Evolutionary conservation across 2,888 invertebrate species (phyloP).

Genomic region (Cephalotes varians): DNA sequence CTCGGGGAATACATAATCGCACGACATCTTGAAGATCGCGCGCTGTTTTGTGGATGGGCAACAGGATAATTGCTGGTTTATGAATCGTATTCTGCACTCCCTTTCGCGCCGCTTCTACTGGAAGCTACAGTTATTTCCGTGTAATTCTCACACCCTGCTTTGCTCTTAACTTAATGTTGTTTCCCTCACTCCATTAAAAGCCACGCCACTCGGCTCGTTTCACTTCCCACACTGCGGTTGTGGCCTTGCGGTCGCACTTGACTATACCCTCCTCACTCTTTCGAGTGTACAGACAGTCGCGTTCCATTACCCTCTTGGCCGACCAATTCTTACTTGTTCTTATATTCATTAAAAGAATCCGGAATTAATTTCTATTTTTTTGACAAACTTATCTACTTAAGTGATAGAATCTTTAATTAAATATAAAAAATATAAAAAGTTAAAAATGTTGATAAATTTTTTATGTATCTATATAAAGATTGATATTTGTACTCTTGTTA

Average conservation of each 20-base stretch:
- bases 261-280: constrained; percentile 66
- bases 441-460: neutral
- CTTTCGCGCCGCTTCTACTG: constrained; percentile 56
- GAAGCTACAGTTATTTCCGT: constrained; percentile 80
- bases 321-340: constrained; percentile 73
- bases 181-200: constrained; percentile 85
- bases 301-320: constrained; percentile 76
- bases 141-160: constrained; percentile 81
- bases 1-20: constrained; percentile 10
- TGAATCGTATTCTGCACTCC: constrained; percentile 83
- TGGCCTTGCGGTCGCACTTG: constrained; percentile 77
- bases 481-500: neutral
- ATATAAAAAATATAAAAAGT: neutral
- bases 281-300: constrained; percentile 71
- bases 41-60: constrained; percentile 64
- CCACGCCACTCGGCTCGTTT: constrained; percentile 83
- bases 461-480: neutral
- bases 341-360: constrained; percentile 51
- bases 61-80: constrained; percentile 84
- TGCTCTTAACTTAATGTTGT: constrained; percentile 81
- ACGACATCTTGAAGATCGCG: constrained; percentile 43
- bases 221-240: constrained; percentile 83
- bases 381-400: neutral
- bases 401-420: neutral
- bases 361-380: constrained; percentile 21